Base-by-base conservation (phyloP, 2,888 invertebrate species). In the Thymelicus sylvestris region DNA sequence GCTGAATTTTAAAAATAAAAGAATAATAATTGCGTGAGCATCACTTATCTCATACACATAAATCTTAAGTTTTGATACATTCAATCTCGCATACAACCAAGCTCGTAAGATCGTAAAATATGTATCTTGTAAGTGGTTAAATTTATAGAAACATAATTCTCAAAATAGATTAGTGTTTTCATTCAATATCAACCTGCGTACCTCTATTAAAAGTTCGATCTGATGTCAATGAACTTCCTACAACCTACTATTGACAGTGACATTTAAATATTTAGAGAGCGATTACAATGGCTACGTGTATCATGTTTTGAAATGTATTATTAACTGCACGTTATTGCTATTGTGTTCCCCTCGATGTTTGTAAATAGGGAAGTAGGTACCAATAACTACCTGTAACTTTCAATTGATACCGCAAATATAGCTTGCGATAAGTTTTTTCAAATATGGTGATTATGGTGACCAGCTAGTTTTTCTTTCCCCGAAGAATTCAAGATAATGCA, bases 221-320 rank as follows among this genome's bases (percentile, higher is more conserved):
- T 31, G 24, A 71, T 71, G 71, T 66, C 71, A 71, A 66, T 66
- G 66, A 71, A 60, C 71, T 71, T 66, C 55, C 44, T 55, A 44
- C 44, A 55, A 66, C 55, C 44, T 55, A 44, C 44, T 61, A 66
- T 66, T 71, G 71, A 71, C 71, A 71, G 47, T 71, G 71, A 71
- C 66, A 66, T 71, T 71, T 66, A 71, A 71, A 71, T 71, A 71
- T 66, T 71, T 71, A 66, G 61, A 71, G 66, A 60, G 41, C 65
- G 50, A 70, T 70, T 65, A 70, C 70, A 70, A 70, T 70, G 50
- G 65, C 50, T 50, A 24, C 60, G 65, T 60, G 41, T 47, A 62
- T 71, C 68, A 60, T 71, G 64, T 70, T 70, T 69, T 70, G 50
- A 65, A 65, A 70, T 63, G 63, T 63, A 57, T 50, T 50, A 59